phyloP scores from a whole-genome alignment of 2,113 vertebrate species.

The Anser cygnoides region DNA sequence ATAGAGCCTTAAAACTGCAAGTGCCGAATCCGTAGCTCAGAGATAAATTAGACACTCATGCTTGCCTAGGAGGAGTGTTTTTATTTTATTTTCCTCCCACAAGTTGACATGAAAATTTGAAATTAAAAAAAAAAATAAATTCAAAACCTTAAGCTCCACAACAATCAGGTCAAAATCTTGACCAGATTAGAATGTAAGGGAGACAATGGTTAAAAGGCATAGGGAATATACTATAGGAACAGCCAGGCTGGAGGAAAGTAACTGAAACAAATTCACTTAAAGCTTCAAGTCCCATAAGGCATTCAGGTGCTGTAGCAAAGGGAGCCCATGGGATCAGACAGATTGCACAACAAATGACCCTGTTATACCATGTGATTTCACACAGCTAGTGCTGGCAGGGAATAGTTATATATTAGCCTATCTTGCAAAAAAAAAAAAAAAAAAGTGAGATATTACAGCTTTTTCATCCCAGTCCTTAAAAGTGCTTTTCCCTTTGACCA shows the following conservation, averaged over 20 bases:
- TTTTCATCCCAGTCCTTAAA: not conserved
- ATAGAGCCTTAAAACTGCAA: not conserved
- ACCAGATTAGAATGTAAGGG: not conserved
- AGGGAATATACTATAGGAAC: not conserved
- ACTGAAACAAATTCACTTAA: not conserved
- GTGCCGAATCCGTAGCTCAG: not conserved
- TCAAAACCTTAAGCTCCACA: not conserved
- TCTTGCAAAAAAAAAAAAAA: not conserved
- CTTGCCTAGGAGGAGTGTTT: not conserved
- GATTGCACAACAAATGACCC: not conserved
- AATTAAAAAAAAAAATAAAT: not conserved
- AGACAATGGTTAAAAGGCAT: not conserved
- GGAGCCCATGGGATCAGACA: not conserved
- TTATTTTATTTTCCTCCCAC: not conserved
- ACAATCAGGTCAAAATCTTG: not conserved
- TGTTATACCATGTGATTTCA: not conserved
- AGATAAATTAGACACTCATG: not conserved
- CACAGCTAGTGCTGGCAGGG: not conserved
- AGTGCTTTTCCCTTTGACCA: not conserved
- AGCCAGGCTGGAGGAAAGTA: not conserved
- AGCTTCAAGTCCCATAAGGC: not conserved
- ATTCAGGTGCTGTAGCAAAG: not conserved
- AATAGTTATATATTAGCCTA: not conserved
- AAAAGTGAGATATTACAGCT: rapidly evolving
- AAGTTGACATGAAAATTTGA: not conserved